Evolutionary conservation across 2,797 vertebrate genomes (phyloP), one percentile per base, ranked within the genome.

Genomic region (Eupleurogrammus muticus): DNA sequence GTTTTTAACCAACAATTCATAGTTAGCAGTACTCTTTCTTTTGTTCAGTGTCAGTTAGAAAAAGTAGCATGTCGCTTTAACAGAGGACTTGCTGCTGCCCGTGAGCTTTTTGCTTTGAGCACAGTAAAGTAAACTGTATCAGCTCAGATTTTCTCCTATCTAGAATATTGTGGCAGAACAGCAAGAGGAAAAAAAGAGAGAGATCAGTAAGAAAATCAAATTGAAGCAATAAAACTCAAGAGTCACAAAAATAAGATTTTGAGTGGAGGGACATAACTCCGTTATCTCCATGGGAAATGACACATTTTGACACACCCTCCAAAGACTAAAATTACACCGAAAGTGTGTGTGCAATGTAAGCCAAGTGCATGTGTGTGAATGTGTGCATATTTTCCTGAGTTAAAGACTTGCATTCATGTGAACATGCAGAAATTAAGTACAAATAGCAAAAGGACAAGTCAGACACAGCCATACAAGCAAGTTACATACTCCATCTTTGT

Each of bases 401-500:
- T 36, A 46, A 49, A n/a, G 47, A 23, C 36, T 9, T 44, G 60
- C 5, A 65, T 36, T 38, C 58, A 34, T 44, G 32, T 59, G 14
- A 20, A 54, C 2, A 34, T 53, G 47, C 20, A 53, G 21, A 71
- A 28, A 69, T 57, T 0, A 57, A 36, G 51, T 1, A 28, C 6
- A 40, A 5, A 38, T 36, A 32, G 38, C n/a, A 35, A 40, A 53
- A 59, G 8, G 10, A 42, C 23, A 21, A 19, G 9, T 9, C 47
- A 36, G 19, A 66, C 9, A 38, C 21, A 44, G 34, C 28, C 38
- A 47, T 2, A 61, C 35, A 19, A 53, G 24, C 59, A 54, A 4
- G 11, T 20, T 58, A 19, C 4, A 14, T 23, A 57, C 19, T 66
- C 50, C 12, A 36, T 56, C 36, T 51, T 59, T 70, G 46, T 59